Percentiles rank a stretch among this genome's conserved stretches.
Conservation (phyloP, 2,797 vertebrate genomes). For the Spheniscus humboldti region DNA sequence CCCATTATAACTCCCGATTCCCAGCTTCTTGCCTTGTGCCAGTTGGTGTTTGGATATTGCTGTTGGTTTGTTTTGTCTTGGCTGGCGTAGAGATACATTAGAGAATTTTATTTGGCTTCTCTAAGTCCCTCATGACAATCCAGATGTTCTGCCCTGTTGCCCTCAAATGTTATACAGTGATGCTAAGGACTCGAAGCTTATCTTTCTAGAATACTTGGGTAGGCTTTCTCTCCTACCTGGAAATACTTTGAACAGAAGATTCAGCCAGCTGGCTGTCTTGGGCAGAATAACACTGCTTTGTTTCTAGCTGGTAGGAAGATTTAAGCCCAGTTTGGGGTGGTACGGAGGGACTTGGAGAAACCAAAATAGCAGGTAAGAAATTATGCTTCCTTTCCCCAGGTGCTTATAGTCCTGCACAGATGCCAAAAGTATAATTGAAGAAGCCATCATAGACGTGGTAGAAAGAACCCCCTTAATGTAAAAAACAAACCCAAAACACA, state of each 20-base stretch:
- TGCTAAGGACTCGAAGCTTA: not conserved
- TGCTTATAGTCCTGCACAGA: not conserved
- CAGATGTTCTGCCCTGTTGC: not conserved
- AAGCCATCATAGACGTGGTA: not conserved
- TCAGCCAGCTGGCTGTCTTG: not conserved
- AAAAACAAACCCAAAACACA: not conserved
- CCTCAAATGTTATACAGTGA: not conserved
- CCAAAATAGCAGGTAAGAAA: constrained; percentile 47
- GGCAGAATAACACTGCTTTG: not conserved
- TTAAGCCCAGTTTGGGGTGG: not conserved
- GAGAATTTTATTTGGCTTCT: not conserved
- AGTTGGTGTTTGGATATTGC: not conserved
- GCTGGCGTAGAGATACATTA: not conserved
- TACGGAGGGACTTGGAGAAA: constrained; percentile 36
- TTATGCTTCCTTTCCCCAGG: not conserved
- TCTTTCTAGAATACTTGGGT: not conserved
- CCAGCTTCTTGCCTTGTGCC: not conserved
- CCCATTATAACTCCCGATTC: not conserved
- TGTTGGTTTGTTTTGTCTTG: not conserved
- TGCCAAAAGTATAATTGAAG: not conserved
- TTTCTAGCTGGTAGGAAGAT: not conserved
- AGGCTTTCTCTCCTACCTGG: not conserved
- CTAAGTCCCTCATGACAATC: not conserved
- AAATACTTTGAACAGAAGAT: not conserved
- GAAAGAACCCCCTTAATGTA: not conserved